Conservation (phyloP, 2,797 vertebrate genomes). For the Catostomus latipinnis region DNA sequence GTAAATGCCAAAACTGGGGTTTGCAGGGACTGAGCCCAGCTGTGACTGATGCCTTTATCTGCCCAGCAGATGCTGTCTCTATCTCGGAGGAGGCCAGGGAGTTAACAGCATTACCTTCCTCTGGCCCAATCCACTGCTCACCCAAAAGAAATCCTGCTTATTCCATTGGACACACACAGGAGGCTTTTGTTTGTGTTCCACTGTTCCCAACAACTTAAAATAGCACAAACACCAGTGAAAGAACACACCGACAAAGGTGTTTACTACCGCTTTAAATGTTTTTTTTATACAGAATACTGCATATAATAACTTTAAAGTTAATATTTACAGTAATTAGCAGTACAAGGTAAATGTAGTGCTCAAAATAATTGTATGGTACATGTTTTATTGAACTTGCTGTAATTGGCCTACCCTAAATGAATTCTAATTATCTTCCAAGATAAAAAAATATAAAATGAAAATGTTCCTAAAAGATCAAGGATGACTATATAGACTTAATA, state of each 20-base stretch:
- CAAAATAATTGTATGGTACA: slow-evolving; percentile 1
- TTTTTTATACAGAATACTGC: neutral
- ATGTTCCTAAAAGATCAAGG: slow-evolving; percentile 58
- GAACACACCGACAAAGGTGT: neutral
- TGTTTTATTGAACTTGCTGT: slow-evolving; percentile 53
- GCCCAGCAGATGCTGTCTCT: slow-evolving; percentile 56
- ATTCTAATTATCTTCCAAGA: slow-evolving; percentile 60
- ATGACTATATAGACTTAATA: slow-evolving; percentile 52
- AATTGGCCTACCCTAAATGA: slow-evolving; percentile 64
- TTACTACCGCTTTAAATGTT: neutral
- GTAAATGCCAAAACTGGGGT: slow-evolving; percentile 74
- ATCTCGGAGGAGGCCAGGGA: slow-evolving; percentile 53
- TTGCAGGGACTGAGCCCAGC: slow-evolving; percentile 59
- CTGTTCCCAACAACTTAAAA: slow-evolving; percentile 15
- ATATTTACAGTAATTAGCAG: slow-evolving; percentile 1
- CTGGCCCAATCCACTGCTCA: slow-evolving; percentile 44
- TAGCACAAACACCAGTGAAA: neutral
- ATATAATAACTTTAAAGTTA: neutral
- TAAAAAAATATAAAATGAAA: slow-evolving; percentile 56
- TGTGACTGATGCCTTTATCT: slow-evolving; percentile 58
- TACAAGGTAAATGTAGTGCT: neutral
- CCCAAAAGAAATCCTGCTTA: slow-evolving; percentile 45
- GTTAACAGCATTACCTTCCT: slow-evolving; percentile 57
- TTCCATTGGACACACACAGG: slow-evolving; percentile 43
- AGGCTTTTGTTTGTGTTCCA: slow-evolving; percentile 14